Conservation (phyloP, 2,113 vertebrate species). For the Bubo bubo region DNA sequence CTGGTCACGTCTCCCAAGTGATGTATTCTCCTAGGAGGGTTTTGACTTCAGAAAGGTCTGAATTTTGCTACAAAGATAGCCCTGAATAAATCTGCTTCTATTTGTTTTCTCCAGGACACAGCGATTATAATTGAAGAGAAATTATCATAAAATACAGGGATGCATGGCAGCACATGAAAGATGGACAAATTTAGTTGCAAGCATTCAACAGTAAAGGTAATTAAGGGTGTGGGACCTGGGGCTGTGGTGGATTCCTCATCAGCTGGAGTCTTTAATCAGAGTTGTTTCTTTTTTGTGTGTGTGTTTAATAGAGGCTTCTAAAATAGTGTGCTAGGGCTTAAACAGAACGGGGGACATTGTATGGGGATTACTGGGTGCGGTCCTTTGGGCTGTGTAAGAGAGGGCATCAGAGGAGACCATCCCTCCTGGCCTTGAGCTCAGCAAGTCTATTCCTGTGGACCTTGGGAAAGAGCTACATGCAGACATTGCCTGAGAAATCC, state of each 20-base stretch:
- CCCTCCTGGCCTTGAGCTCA: not conserved
- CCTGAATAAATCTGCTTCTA: not conserved
- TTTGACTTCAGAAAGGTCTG: not conserved
- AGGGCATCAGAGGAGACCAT: not conserved
- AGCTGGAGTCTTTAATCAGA: not conserved
- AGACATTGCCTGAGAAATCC: accelerated
- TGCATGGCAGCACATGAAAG: not conserved
- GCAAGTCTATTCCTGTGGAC: not conserved
- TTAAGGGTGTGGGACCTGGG: not conserved
- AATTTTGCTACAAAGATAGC: not conserved
- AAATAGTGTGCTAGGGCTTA: not conserved
- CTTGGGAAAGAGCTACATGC: not conserved
- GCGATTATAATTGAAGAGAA: not conserved
- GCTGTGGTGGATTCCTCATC: not conserved
- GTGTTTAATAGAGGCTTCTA: not conserved
- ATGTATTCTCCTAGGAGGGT: not conserved
- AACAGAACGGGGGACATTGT: not conserved
- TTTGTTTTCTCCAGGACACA: not conserved
- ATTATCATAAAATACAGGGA: not conserved
- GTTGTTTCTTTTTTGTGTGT: not conserved
- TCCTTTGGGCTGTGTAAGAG: not conserved
- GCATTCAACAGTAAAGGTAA: not conserved
- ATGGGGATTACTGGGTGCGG: not conserved
- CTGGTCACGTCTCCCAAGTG: not conserved
- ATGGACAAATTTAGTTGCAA: not conserved